These are phyloP conservation scores for Spongilla lacustris DNA, from an alignment of 37 sponge, comb jelly and placozoan genomes.

Conservation along the genomic window DNA sequence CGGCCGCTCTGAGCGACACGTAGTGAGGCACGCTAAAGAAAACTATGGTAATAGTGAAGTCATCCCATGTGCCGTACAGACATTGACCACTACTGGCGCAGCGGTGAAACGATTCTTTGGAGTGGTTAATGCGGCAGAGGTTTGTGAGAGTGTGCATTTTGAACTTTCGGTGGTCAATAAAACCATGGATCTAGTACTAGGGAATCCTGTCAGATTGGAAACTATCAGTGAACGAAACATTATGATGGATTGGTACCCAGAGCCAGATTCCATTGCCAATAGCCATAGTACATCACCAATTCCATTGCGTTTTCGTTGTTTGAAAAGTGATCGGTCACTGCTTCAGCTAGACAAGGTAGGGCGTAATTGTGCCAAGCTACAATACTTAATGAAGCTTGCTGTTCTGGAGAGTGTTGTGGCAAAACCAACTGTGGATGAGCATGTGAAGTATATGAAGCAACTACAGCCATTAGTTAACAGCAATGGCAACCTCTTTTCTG, in stretches of 20 bases:
- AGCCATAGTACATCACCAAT: neutral
- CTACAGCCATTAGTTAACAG: neutral
- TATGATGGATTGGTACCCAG: neutral
- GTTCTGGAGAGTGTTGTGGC: too few species aligned
- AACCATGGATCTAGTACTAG: neutral
- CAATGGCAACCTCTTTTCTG: neutral
- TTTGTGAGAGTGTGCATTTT: neutral
- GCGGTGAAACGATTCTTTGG: neutral
- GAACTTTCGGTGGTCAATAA: neutral
- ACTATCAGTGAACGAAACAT: neutral
- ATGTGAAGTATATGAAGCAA: neutral
- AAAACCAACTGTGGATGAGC: neutral
- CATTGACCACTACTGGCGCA: neutral
- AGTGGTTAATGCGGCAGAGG: neutral
- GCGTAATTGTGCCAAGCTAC: neutral
- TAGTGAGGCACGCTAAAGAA: too few species aligned
- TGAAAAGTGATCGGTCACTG: neutral
- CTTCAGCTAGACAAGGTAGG: neutral
- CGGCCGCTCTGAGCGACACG: too few species aligned
- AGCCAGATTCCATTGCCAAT: neutral
- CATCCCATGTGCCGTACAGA: neutral
- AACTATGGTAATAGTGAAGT: too few species aligned
- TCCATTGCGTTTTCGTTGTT: neutral
- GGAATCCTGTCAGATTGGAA: neutral
- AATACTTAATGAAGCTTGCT: neutral